Evolutionary conservation across 2,113 vertebrate species (phyloP), one percentile per base, ranked within the genome.

Genomic region (Rhinopomastus cyanomelas): DNA sequence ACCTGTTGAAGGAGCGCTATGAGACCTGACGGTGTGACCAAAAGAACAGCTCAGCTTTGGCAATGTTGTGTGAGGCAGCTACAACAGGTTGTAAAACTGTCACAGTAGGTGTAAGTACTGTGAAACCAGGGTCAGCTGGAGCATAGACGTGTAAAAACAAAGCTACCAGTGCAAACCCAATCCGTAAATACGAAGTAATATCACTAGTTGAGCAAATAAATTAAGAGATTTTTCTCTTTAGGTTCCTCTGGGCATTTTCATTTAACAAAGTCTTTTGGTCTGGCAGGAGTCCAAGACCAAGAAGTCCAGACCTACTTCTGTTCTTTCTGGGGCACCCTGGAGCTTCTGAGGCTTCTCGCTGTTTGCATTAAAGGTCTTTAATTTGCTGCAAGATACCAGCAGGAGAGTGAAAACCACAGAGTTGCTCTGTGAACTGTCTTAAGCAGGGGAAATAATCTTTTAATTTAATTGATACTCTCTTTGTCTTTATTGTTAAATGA

Each of bases 331-430:
- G 86, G 74, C 81, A 90, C 91, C 78, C 30, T 52, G 74, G 81
- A 88, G 87, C 60, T 95, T 81, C 78, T 87, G 84, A 87, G 81
- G 59, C 66, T 94, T 42, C 81, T 90, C 81, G 25, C 59, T 95
- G 81, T 90, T 95, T 85, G 66, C 55, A 55, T 76, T 88, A 90
- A 90, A 88, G 78, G 42, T 90, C 92, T 94, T 88, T 88, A 95
- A 89, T 92, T 93, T 94, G 91, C 84, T 87, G 1, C 87, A 32
- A 78, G 89, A 87, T 88, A 74, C 85, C 91, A 95, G 51, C 87
- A 88, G 84, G 81, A 76, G 84, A 81, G 61, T 85, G 77, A 88
- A 87, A 88, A n/a, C 42, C 1, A 1, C 34, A 11, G 32, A 88
- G 46, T 87, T 94, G 57, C 62, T 61, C 55, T 29, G 67, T 73